These are phyloP conservation scores for Onychomys torridus DNA, from an alignment of 2,797 vertebrate genomes.

Conservation along the genomic window DNA sequence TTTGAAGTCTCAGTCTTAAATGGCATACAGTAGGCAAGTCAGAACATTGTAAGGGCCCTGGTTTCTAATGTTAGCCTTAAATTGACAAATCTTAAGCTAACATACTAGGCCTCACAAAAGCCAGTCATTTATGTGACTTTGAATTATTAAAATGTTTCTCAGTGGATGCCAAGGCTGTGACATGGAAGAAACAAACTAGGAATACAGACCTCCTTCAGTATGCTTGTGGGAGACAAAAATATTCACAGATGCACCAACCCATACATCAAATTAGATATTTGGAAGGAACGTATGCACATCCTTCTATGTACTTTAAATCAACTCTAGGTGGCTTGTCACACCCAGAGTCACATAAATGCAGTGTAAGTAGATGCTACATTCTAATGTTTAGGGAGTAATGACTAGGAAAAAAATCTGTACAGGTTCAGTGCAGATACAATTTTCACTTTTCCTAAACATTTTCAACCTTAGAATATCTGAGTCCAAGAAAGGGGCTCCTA, in stretches of 20 bases:
- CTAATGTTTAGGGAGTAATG: neutral
- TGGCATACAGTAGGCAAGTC: neutral
- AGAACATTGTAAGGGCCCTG: neutral
- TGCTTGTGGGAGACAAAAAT: neutral
- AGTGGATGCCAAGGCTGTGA: neutral
- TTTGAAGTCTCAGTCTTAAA: neutral
- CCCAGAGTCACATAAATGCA: neutral
- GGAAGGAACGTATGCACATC: neutral
- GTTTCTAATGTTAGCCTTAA: neutral
- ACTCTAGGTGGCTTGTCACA: neutral
- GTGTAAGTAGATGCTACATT: neutral
- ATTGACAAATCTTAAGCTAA: neutral
- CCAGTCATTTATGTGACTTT: neutral
- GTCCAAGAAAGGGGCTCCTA: neutral
- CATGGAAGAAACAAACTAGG: constrained; percentile 9
- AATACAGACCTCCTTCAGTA: neutral
- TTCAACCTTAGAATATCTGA: neutral
- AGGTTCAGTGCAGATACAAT: neutral
- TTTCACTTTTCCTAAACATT: neutral
- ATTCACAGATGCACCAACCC: neutral
- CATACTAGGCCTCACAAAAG: neutral
- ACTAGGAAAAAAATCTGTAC: neutral
- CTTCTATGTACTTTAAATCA: neutral
- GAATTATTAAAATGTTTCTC: neutral
- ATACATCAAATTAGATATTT: neutral